A percentile compares a stretch with the other conserved stretches of the same genome.
These are phyloP conservation scores for Diaphora mendica DNA, from an alignment of 2,888 invertebrate genomes.

Conservation along the genomic window DNA sequence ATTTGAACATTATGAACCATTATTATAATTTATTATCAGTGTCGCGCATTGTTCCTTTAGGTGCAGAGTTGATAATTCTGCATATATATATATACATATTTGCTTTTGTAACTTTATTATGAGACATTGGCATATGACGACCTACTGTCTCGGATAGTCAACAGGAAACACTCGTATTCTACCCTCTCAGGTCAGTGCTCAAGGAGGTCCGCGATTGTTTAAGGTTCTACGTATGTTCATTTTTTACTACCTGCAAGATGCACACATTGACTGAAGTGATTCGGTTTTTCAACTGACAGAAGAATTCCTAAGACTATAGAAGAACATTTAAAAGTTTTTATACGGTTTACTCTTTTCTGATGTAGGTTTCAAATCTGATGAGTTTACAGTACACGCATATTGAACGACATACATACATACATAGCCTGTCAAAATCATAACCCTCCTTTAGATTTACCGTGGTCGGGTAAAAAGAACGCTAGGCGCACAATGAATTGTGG, in stretches of 20 bases:
- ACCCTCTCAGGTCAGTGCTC: not conserved
- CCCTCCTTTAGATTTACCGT: too few species aligned
- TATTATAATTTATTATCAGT: conserved; percentile 9
- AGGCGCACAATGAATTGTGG: not conserved
- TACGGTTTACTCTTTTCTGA: not conserved
- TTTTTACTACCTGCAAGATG: not conserved
- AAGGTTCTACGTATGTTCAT: not conserved
- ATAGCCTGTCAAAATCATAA: too few species aligned
- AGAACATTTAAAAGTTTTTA: not conserved
- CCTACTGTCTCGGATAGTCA: not conserved
- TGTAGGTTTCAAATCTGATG: not conserved
- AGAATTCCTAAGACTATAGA: not conserved
- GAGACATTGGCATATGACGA: not conserved
- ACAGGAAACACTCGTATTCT: not conserved
- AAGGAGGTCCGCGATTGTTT: not conserved
- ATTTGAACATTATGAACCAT: not conserved
- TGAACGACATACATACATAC: too few species aligned
- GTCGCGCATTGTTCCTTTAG: not conserved
- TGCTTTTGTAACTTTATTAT: not conserved
- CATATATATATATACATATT: conserved; percentile 2
- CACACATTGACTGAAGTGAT: not conserved
- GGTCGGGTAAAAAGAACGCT: not conserved
- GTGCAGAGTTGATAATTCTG: not conserved
- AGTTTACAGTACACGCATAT: too few species aligned
- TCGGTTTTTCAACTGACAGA: not conserved